Percentiles rank a stretch among this genome's conserved stretches.
Conservation (phyloP, 2,113 vertebrate genomes). For the Amblyopsis rosae region DNA sequence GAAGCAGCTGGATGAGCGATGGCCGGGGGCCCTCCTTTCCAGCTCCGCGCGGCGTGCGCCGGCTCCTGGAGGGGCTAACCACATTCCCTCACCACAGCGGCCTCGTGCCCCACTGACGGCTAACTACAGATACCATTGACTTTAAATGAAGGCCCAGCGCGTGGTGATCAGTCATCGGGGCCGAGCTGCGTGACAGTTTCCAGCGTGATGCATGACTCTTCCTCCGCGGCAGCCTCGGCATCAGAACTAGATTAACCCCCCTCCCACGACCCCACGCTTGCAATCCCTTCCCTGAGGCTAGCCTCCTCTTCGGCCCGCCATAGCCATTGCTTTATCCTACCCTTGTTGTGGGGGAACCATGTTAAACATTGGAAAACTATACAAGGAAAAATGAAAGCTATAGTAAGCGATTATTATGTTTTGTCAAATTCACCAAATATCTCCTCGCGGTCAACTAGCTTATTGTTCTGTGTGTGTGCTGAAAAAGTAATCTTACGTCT, state of each 20-base stretch:
- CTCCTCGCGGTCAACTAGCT: no score
- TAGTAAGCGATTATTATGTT: no score
- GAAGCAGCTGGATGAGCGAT: conserved; percentile 46
- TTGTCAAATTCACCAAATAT: no score
- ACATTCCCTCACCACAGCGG: conserved; percentile 15
- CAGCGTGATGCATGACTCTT: conserved; percentile 69
- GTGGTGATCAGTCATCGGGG: conserved; percentile 65
- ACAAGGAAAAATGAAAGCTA: neutral
- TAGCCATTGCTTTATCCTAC: conserved; percentile 43
- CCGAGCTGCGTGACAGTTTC: conserved; percentile 43
- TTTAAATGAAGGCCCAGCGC: conserved; percentile 64
- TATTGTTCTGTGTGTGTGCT: no score
- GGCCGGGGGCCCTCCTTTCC: neutral
- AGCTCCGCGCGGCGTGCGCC: no score
- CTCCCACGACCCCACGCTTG: neutral
- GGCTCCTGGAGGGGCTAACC: no score
- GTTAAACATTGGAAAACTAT: neutral
- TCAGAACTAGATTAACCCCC: no score
- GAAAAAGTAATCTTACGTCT: no score
- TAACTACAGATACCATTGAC: conserved; percentile 71
- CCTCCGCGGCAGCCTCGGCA: neutral
- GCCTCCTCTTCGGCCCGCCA: conserved; percentile 32
- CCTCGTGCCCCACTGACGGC: conserved; percentile 60
- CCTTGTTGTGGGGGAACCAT: neutral
- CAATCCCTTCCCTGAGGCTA: conserved; percentile 27